Conservation (phyloP, 2,797 vertebrate species). For the Poeciliopsis turneri region DNA sequence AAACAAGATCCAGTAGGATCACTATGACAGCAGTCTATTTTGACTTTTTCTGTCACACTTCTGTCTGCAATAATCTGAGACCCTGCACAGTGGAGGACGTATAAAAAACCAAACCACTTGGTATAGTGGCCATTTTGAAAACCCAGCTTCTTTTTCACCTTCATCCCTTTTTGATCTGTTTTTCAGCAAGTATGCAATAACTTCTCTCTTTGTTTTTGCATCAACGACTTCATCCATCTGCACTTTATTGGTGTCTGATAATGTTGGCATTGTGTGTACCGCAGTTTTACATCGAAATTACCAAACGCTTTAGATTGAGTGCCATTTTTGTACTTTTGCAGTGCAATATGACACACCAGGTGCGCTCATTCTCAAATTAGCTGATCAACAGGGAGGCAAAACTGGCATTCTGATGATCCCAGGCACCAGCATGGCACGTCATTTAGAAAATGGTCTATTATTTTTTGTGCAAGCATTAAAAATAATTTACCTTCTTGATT, state of each 20-base stretch:
- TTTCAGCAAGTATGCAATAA: conserved; percentile 53
- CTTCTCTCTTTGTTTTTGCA: conserved; percentile 35
- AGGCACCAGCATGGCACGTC: conserved; percentile 79
- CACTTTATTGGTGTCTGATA: conserved; percentile 74
- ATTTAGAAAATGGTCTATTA: conserved; percentile 86
- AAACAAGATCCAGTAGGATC: conserved; percentile 71
- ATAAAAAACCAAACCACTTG: conserved; percentile 67
- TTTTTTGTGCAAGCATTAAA: conserved; percentile 83
- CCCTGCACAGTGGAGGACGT: conserved; percentile 53
- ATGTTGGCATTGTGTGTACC: conserved; percentile 74
- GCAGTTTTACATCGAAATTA: conserved; percentile 76
- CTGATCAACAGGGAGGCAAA: conserved; percentile 85
- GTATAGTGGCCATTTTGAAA: conserved; percentile 65
- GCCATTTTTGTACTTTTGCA: conserved; percentile 75
- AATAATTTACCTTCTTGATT: conserved; percentile 84
- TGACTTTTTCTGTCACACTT: conserved; percentile 64
- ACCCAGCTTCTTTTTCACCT: conserved; percentile 52
- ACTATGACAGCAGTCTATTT: conserved; percentile 70
- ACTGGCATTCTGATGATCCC: conserved; percentile 80
- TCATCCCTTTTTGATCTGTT: conserved; percentile 28
- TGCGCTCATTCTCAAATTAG: conserved; percentile 83
- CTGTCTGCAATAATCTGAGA: conserved; percentile 67
- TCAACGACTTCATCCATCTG: conserved; percentile 67
- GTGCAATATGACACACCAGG: conserved; percentile 84
- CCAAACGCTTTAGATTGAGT: conserved; percentile 65